Base-by-base conservation (phyloP, 2,888 invertebrate species). In the Hipparchia sbordonii region DNA sequence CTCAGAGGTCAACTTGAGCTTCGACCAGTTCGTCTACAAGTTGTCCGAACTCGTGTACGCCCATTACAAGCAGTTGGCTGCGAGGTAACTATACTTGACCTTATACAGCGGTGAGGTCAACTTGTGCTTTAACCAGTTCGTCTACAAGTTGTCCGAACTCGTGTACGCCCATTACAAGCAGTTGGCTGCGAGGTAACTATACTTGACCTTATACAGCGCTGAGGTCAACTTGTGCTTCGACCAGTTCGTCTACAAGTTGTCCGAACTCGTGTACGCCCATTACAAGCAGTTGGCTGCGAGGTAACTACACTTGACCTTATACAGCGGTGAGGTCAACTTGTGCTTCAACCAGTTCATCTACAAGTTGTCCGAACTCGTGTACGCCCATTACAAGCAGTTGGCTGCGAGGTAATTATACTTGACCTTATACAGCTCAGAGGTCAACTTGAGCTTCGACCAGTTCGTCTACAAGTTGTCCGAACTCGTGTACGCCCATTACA, bases 341-440 rank as follows among this genome's bases (percentile, higher is more conserved):
- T 99, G 99, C 89, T 99, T 99, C 92, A 99, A 99, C 92, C 99
- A 99, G 94, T 99, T 99, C 91, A 99, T 99, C 46, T 99, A 98
- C 93, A 99, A 99, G 90, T 92, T 99, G 70, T 98, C 98, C 79
- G 99, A 99, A 85, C 99, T 99, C 85, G 98, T 99, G 69, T 99
- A 99, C 88, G 97, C 98, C 1, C 98, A 99, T 87, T 99, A 99
- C 91, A 99, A 99, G 85, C 99, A 99, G 86, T 89, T 99, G 79
- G 99, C 99, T 7, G 97, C 98, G 68, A 97, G 97, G 97, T 97
- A 80, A 48, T 2, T 39, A 39, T 2, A 2, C 39, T 39, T 39
- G 39, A 39, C 39, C 39, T 39, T 39, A 39, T 39, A 39, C 39
- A 39, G 39, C 39, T 99, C 0, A 99, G 99, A 99, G 88, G 99